Percentiles rank a stretch among this genome's conserved stretches.
Evolutionary conservation across 2,113 vertebrate species (phyloP).

Genomic region (Petrocephalus zakoni): DNA sequence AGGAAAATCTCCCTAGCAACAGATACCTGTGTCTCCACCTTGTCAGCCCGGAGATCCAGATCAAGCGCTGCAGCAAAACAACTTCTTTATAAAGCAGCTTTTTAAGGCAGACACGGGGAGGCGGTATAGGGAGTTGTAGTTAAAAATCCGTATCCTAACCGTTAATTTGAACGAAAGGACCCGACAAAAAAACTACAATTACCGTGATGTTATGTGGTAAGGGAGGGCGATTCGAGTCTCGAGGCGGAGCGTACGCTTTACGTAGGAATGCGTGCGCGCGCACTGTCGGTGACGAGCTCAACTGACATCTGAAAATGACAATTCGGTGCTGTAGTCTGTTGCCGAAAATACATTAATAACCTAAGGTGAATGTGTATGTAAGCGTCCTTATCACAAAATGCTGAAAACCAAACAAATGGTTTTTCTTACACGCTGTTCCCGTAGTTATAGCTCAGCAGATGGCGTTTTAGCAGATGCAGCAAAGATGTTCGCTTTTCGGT

Average conservation of each 20-base stretch:
- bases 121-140: constrained; percentile 43
- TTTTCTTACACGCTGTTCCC: not conserved
- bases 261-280: constrained; percentile 5
- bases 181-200: constrained; percentile 29
- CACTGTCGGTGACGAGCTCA: not conserved
- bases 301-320: not conserved
- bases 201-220: constrained; percentile 1
- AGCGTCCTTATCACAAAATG: not conserved
- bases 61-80: constrained; percentile 35
- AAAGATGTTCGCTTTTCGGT: not conserved
- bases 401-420: not conserved
- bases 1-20: constrained; percentile 18
- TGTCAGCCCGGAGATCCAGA: constrained; percentile 32
- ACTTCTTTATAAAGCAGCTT: constrained; percentile 45
- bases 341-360: not conserved
- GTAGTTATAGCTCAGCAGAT: not conserved
- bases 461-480: not conserved
- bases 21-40: constrained; percentile 33
- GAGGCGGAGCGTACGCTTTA: not conserved
- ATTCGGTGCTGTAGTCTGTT: not conserved
- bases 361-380: too few species aligned
- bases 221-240: not conserved
- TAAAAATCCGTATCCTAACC: not conserved
- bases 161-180: not conserved
- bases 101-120: constrained; percentile 7